These are phyloP conservation scores for Balearica regulorum DNA, from an alignment of 2,797 vertebrate species.

Conservation along the genomic window DNA sequence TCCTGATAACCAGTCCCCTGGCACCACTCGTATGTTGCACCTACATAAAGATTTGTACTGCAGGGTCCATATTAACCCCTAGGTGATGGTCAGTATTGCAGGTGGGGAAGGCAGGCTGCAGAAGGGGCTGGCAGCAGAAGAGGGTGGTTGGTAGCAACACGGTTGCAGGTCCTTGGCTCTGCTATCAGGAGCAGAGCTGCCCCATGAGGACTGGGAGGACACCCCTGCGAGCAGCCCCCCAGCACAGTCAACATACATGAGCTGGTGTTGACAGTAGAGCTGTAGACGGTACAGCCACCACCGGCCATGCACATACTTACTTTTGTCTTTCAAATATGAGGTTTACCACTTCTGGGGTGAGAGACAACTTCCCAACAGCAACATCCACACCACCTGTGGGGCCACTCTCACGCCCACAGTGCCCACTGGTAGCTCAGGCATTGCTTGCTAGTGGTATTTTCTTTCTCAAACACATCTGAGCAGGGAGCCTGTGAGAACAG, in stretches of 20 bases:
- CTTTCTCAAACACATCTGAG: neutral
- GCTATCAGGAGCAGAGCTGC: neutral
- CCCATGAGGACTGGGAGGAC: neutral
- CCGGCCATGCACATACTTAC: accelerated
- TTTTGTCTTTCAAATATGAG: neutral
- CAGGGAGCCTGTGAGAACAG: neutral
- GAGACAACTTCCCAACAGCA: neutral
- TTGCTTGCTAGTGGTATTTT: neutral
- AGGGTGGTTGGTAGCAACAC: accelerated
- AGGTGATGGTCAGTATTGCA: accelerated
- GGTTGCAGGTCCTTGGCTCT: neutral
- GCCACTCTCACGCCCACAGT: neutral
- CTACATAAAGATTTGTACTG: too few relatives aligned
- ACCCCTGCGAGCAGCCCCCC: neutral
- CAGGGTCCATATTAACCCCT: accelerated
- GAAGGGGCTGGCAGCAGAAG: neutral
- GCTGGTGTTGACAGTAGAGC: too few relatives aligned
- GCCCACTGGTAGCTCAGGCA: neutral
- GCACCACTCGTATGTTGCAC: neutral
- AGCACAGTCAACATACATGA: neutral
- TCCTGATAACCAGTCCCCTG: neutral
- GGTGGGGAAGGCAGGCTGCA: neutral
- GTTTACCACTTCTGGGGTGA: neutral
- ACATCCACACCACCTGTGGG: neutral
- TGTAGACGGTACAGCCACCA: too few relatives aligned